Base-by-base conservation (phyloP, 2,888 invertebrate genomes). In the Caprella mutica region DNA sequence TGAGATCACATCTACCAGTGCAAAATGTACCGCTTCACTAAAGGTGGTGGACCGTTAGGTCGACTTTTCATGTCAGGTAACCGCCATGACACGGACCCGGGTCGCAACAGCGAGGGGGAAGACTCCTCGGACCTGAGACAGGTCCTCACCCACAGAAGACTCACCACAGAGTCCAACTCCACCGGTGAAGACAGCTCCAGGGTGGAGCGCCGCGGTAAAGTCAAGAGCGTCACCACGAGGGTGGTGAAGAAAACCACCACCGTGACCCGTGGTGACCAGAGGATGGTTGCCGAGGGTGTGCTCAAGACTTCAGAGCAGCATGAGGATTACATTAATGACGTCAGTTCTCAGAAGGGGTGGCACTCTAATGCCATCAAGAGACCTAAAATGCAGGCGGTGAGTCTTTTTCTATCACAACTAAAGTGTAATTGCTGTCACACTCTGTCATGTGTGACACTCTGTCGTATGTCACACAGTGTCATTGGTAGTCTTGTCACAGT, bases 161-260 rank as follows among this genome's bases (percentile, higher is more conserved):
- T 65, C 23, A 63, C 65, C 30, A 61, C 65, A n/a, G 65, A 65
- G 53, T 58, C 62, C n/a, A 58, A 63, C 52, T 58, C 63, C 19
- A 61, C 56, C 35, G 58, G 61, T 5, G 58, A 58, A 51, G 61
- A 65, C 46, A 56, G 60, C 44, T 60, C 63, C 38, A 52, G 65
- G n/a, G 59, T 63, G 19, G 65, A 65, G 30, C 56, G 63, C 19
- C 54, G 55, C 6, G 65, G 65, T 24, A 59, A 56, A 48, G 56
- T 65, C 30, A 65, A 65, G 55, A 63, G 63, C 38, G 56, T 63
- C 29, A 65, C 63, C 6, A 65, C 63, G 26, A 42, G 65, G 9
- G 63, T 65, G 30, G 61, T 65, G 35, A 65, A 65, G 56, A 65
- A 65, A 43, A 65, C 65, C 8, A 65, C 65, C 8, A 63, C 63